A percentile compares a stretch with the other conserved stretches of the same genome.
Conservation (phyloP, 1,140 invertebrate species). For the Cydia splendana region DNA sequence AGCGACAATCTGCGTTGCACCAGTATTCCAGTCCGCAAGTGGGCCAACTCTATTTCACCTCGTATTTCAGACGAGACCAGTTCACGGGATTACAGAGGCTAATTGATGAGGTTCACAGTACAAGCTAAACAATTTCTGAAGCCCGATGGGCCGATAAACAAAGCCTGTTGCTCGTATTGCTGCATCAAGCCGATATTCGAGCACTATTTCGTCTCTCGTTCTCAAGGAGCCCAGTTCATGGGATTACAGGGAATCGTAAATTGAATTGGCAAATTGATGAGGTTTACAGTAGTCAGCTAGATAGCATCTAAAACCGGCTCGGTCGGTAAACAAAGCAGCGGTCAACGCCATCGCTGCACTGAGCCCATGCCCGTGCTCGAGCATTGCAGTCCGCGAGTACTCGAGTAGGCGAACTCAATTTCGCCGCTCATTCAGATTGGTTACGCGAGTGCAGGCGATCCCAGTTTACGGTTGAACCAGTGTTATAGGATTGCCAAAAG, state of each 20-base stretch:
- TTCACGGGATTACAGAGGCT: neutral
- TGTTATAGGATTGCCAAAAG: neutral
- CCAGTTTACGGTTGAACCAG: too few species aligned
- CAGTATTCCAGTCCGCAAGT: slow-evolving; percentile 35
- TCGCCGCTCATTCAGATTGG: slow-evolving; percentile 11
- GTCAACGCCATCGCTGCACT: slow-evolving; percentile 57
- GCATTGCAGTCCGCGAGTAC: slow-evolving; percentile 36
- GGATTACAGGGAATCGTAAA: neutral
- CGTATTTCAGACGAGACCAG: neutral
- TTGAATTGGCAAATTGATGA: slow-evolving; percentile 2
- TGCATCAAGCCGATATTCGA: slow-evolving; percentile 21
- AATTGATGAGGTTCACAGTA: neutral
- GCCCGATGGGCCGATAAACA: slow-evolving; percentile 59
- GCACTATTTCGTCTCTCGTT: neutral
- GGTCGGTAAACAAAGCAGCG: slow-evolving; percentile 62
- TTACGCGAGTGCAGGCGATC: too few species aligned
- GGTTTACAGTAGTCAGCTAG: slow-evolving; percentile 7
- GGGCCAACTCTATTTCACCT: slow-evolving; percentile 35
- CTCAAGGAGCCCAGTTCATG: too few species aligned
- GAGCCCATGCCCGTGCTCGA: slow-evolving; percentile 30
- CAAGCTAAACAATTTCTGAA: slow-evolving; percentile 1
- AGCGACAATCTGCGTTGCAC: slow-evolving; percentile 52
- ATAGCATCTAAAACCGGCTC: slow-evolving; percentile 41
- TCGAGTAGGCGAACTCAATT: slow-evolving; percentile 38
- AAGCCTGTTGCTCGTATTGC: slow-evolving; percentile 39